Evolutionary conservation across 2,113 vertebrate species (phyloP).

Genomic region (Sardina pilchardus): DNA sequence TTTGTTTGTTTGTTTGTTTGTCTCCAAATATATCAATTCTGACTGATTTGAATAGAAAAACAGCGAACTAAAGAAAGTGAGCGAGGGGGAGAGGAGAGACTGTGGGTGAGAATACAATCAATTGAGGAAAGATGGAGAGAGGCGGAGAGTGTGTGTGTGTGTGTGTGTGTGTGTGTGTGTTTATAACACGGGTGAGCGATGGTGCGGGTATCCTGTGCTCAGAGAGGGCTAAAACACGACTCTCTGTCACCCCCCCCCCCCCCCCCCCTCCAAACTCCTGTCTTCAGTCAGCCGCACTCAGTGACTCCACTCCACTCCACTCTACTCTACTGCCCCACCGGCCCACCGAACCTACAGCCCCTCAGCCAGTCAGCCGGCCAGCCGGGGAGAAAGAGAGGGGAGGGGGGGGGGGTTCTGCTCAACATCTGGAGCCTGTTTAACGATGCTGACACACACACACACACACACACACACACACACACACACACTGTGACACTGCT

Average conservation of each 20-base stretch:
- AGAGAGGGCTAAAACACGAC: not conserved
- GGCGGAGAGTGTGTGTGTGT: not conserved
- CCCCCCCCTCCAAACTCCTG: not conserved
- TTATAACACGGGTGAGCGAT: not conserved
- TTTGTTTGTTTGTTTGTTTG: not conserved
- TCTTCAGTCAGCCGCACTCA: not conserved
- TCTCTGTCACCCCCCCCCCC: not conserved
- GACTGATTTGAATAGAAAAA: not conserved
- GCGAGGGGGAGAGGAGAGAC: not conserved
- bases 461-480: not conserved
- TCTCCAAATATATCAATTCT: not conserved
- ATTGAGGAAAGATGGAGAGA: not conserved
- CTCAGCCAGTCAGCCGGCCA: not conserved
- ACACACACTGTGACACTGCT: not conserved
- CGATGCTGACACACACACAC: not conserved
- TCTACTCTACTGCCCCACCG: not conserved
- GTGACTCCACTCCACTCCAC: not conserved
- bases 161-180: constrained; percentile 28
- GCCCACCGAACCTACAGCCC: not conserved
- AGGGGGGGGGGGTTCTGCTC: not conserved
- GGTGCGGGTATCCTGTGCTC: not conserved
- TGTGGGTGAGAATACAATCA: not conserved
- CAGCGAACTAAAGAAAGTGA: not conserved
- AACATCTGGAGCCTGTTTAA: constrained; percentile 53
- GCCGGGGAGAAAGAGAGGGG: not conserved